Percentiles rank a stretch among this genome's conserved stretches.
Evolutionary conservation across 1,140 invertebrate genomes (phyloP).

Genomic region (Antheraea pernyi): DNA sequence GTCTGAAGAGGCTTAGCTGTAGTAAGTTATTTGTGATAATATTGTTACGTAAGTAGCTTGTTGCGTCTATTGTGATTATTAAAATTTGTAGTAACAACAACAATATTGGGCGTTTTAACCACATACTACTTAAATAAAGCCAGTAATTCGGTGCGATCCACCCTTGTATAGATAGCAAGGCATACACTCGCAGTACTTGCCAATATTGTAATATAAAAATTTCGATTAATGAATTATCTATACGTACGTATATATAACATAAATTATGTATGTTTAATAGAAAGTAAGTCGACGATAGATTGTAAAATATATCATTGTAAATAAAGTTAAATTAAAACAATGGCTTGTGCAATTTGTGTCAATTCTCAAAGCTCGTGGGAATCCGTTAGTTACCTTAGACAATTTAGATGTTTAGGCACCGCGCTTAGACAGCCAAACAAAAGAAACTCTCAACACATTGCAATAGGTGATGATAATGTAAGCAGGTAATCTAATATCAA

Average conservation of each 20-base stretch:
- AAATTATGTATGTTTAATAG: slow-evolving; percentile 54
- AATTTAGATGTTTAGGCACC: slow-evolving; percentile 34
- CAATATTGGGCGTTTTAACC: background rate
- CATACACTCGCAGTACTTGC: background rate
- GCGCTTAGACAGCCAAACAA: slow-evolving; percentile 24
- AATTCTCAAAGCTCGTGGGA: slow-evolving; percentile 46
- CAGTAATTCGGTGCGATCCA: too few relatives aligned
- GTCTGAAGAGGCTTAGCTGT: slow-evolving; percentile 57
- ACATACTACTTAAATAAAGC: too few relatives aligned
- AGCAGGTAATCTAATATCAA: slow-evolving; percentile 8
- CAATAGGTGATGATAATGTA: slow-evolving; percentile 8
- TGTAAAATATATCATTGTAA: slow-evolving; percentile 76
- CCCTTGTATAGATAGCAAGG: too few relatives aligned
- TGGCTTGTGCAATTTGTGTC: slow-evolving; percentile 45
- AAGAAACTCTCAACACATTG: slow-evolving; percentile 26
- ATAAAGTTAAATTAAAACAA: slow-evolving; percentile 71
- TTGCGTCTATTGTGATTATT: background rate
- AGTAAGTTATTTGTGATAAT: slow-evolving; percentile 76
- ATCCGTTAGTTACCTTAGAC: slow-evolving; percentile 29
- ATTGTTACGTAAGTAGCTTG: slow-evolving; percentile 31
- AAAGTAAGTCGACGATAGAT: slow-evolving; percentile 55
- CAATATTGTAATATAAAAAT: slow-evolving; percentile 14
- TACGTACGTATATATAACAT: slow-evolving; percentile 27
- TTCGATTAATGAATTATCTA: slow-evolving; percentile 21
- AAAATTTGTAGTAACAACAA: background rate